Conservation (phyloP, 2,797 vertebrate genomes). For the Microcaecilia unicolor region DNA sequence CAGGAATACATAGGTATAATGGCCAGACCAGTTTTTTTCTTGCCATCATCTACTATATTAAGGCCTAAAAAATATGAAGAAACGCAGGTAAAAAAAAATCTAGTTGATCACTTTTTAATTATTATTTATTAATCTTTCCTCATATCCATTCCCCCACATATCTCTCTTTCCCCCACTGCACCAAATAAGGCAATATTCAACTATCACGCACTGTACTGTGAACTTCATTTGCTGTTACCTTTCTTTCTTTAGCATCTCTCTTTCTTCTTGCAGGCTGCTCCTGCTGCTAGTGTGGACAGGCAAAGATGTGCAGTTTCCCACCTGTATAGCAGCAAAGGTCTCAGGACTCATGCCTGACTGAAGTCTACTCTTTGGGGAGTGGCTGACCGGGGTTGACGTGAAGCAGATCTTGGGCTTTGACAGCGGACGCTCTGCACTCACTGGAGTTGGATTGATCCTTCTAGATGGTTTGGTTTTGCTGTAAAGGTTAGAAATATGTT, state of each 20-base stretch:
- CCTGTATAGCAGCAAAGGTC: slow-evolving; percentile 14
- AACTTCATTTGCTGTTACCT: slow-evolving; percentile 67
- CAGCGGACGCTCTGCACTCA: slow-evolving; percentile 78
- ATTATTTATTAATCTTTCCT: too few species aligned
- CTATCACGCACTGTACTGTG: too few species aligned
- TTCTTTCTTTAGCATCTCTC: slow-evolving; percentile 86
- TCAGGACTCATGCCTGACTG: slow-evolving; percentile 39
- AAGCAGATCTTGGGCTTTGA: slow-evolving; percentile 94
- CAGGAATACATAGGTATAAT: too few species aligned
- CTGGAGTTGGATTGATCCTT: slow-evolving; percentile 92
- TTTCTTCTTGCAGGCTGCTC: slow-evolving; percentile 81
- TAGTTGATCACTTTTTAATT: too few species aligned
- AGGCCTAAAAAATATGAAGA: too few species aligned
- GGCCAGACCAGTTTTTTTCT: too few species aligned
- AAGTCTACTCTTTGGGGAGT: slow-evolving; percentile 39
- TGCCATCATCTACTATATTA: too few species aligned
- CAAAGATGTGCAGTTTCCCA: slow-evolving; percentile 28
- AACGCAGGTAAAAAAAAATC: too few species aligned
- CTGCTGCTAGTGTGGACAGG: slow-evolving; percentile 46
- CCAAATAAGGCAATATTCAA: too few species aligned
- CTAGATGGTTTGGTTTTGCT: slow-evolving; percentile 84
- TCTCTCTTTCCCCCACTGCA: too few species aligned
- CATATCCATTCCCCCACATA: too few species aligned
- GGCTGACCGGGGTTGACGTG: slow-evolving; percentile 83
- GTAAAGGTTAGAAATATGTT: slow-evolving; percentile 16